Evolutionary conservation across 1,140 invertebrate genomes (phyloP).

Genomic region (Papilio glaucus): DNA sequence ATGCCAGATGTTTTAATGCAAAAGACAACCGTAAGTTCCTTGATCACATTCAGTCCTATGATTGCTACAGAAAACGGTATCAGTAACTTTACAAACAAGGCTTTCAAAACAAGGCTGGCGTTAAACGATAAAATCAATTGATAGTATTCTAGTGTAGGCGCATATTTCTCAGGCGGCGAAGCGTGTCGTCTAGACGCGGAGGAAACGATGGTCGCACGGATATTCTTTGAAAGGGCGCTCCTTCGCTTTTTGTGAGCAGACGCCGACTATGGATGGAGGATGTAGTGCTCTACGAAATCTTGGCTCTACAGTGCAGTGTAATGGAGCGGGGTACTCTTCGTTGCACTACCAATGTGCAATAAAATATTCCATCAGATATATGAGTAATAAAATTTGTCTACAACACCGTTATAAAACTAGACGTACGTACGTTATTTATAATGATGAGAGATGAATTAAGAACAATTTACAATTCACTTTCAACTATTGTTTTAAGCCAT

Average conservation of each 20-base stretch:
- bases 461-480: too few species aligned
- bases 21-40: background rate
- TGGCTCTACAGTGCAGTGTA: background rate
- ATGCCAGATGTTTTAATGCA: too few species aligned
- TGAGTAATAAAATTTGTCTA: background rate
- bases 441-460: too few species aligned
- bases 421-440: background rate
- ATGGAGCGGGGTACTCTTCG: background rate
- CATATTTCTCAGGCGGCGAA: constrained; percentile 75
- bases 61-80: background rate
- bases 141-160: constrained; percentile 55
- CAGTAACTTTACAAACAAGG: constrained; percentile 47
- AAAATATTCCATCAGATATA: background rate
- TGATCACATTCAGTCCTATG: background rate
- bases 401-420: background rate
- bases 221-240: constrained; percentile 25
- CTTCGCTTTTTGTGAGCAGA: constrained; percentile 4
- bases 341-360: background rate
- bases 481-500: too few species aligned
- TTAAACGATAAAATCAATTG: constrained; percentile 56
- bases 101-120: constrained; percentile 49
- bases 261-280: background rate
- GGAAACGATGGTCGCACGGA: constrained; percentile 43
- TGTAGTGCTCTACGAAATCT: background rate
- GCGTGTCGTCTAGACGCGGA: constrained; percentile 62